Base-by-base conservation (phyloP, 2,797 vertebrate genomes). In the Agapornis canus region DNA sequence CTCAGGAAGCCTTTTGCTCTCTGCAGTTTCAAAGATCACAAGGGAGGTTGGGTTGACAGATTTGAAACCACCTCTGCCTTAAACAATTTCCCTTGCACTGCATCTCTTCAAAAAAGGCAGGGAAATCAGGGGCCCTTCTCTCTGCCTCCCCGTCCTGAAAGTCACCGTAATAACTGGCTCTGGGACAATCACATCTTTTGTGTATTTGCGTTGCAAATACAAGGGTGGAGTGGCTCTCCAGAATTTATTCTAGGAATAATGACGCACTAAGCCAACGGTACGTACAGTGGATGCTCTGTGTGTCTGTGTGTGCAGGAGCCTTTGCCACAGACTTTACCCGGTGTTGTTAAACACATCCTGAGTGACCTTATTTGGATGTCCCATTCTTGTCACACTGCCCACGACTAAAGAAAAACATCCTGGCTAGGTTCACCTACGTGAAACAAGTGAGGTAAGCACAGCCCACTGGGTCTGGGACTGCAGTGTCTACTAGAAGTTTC, bases 311-410 rank as follows among this genome's bases (percentile, higher is more conserved):
- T 47, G 81, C 49, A 71, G 69, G 71, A 82, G 68, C 80, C 75
- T 90, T 86, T 77, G 75, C 94, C 94, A 91, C 92, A 96, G 86
- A 48, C 78, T 92, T 94, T 89, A 61, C 85, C 73, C 95, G 0
- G 47, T 70, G 89, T 91, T 89, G 94, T 97, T 95, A 92, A 57
- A 91, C 73, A 90, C 97, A 96, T 96, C 95, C 92, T 97, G 93
- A 96, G 92, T 97, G 95, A 85, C 97, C 96, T 96, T 96, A 91
- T 95, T 97, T 97, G 97, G 97, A 96, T 96, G 92, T 82, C 96
- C 97, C 97, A 95, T 97, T 97, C 97, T 97, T 98, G 97, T 98
- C 98, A 98, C 95, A 86, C 97, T 97, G 96, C 96, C 97, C 97
- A 98, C 90, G 52, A 59, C 83, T 93, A 96, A 93, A 95, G 94